Evolutionary conservation across 1,140 invertebrate species (phyloP).

Genomic region (Papilio aristodemus): DNA sequence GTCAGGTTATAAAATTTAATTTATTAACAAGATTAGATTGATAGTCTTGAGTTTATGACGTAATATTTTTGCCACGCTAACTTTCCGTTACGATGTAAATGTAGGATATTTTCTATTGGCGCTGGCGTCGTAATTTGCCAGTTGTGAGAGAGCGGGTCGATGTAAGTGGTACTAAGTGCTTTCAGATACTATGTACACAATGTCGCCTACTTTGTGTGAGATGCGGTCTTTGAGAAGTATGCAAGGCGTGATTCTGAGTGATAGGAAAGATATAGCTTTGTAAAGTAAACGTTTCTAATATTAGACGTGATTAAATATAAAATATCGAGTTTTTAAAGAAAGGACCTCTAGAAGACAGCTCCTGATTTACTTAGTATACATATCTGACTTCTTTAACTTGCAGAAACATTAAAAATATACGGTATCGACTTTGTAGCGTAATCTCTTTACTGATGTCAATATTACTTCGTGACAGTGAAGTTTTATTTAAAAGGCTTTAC

Average conservation of each 20-base stretch:
- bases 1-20: neutral
- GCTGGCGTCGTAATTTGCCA: no score
- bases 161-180: neutral
- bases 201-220: neutral
- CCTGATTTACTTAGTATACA: no score
- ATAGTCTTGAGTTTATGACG: neutral
- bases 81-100: slow-evolving; percentile 2
- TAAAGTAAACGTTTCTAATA: neutral
- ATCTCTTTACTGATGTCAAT: neutral
- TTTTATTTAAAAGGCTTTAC: slow-evolving; percentile 20
- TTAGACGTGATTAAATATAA: no score
- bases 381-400: no score
- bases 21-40: neutral
- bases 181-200: neutral
- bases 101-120: no score
- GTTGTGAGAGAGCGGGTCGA: neutral
- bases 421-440: neutral
- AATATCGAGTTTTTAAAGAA: no score
- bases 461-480: neutral
- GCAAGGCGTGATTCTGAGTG: neutral
- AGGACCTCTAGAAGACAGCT: no score
- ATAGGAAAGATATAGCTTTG: neutral
- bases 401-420: neutral
- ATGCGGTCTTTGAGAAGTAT: neutral
- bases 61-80: neutral